These are phyloP conservation scores for Cossypha polioptera DNA, from an alignment of 2,797 vertebrate genomes.

Conservation along the genomic window DNA sequence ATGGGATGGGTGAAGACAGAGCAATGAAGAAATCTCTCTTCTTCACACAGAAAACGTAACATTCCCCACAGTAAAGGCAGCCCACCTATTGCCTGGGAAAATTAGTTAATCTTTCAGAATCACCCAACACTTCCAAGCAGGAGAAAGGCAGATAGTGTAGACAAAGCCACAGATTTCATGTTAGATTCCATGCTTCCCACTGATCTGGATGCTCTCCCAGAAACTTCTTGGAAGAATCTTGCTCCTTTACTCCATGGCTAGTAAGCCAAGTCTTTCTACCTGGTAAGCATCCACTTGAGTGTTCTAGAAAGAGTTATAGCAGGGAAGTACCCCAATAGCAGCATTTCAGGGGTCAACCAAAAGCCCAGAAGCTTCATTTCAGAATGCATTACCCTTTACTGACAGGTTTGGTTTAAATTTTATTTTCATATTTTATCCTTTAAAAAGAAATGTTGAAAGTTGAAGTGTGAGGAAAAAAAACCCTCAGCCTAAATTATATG, in stretches of 20 bases:
- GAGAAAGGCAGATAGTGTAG: background rate
- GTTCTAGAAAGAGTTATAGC: background rate
- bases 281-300: background rate
- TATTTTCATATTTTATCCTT: background rate
- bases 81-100: background rate
- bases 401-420: background rate
- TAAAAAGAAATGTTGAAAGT: background rate
- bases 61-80: background rate
- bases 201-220: background rate
- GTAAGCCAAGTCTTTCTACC: background rate
- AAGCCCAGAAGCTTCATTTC: background rate
- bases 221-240: background rate
- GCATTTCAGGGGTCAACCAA: background rate
- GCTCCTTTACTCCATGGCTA: background rate
- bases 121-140: background rate
- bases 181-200: background rate
- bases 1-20: background rate
- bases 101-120: background rate
- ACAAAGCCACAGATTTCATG: background rate
- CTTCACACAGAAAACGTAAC: background rate
- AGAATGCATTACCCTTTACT: background rate
- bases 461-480: background rate
- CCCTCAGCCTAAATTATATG: background rate
- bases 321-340: background rate
- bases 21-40: background rate